Base-by-base conservation (phyloP, 2,113 vertebrate species). In the Noctilio leporinus region DNA sequence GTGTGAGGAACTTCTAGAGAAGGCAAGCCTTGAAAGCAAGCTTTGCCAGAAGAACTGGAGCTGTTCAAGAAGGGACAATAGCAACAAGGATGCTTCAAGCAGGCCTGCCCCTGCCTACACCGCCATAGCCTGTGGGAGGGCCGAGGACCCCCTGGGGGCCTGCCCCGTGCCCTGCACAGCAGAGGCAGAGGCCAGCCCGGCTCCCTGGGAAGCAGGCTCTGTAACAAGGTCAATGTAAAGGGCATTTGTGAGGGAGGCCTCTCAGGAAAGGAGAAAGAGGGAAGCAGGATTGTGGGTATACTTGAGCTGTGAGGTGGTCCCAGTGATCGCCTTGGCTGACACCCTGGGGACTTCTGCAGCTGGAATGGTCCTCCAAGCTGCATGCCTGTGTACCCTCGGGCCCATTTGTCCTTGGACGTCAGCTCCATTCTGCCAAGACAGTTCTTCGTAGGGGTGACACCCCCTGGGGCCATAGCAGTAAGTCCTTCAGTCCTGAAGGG, bases 131-230 rank as follows among this genome's bases (percentile, higher is more conserved):
- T 43, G 16, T 53, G 88, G 24, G 5, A 57, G 14, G 24, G 17
- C 3, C 0, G 10, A 12, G 3, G 33, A n/a, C n/a, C 20, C 33
- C n/a, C 3, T 7, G 45, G 10, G 16, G 59, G 5, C 51, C 53
- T 65, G 16, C n/a, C 57, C 9, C 0, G 1, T 15, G 5, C 33
- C 1, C 40, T 38, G 2, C 26, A 15, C 11, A 0, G 26, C 8
- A 16, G n/a, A 82, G 51, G 4, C 3, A 7, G 55, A 7, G 11
- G 62, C 17, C 10, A 30, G 20, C 65, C n/a, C 12, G 43, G 45
- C 10, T 81, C 59, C 35, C 12, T 35, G 22, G 86, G 59, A 24
- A 67, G 51, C 73, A 45, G 64, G 7, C 69, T 83, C 22, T 55
- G 28, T 19, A 3, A 20, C 35, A 35, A 69, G 35, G 15, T 24